These are phyloP conservation scores for Caenorhabditis becei DNA, from an alignment of 2,888 invertebrate genomes.

Conservation along the genomic window DNA sequence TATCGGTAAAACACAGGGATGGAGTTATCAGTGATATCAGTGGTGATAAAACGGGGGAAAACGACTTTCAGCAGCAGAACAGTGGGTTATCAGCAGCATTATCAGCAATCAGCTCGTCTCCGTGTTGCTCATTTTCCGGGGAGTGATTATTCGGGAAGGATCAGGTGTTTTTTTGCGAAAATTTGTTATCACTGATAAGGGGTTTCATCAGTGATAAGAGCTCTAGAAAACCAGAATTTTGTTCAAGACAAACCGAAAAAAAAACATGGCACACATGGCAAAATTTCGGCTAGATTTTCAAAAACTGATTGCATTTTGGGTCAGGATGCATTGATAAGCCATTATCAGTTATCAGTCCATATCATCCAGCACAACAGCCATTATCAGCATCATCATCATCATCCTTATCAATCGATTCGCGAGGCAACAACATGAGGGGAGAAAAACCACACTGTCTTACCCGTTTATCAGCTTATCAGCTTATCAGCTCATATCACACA, in stretches of 20 bases:
- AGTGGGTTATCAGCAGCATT: too few relatives aligned
- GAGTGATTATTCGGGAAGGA: too few relatives aligned
- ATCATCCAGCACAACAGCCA: slow-evolving; percentile 4
- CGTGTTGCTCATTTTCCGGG: slow-evolving; percentile 2
- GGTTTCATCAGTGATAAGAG: background rate
- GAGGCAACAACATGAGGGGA: background rate
- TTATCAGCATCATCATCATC: background rate
- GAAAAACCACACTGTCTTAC: slow-evolving; percentile 20
- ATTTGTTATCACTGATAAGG: background rate
- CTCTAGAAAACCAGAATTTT: slow-evolving; percentile 20
- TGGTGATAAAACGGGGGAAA: too few relatives aligned
- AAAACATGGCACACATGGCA: background rate
- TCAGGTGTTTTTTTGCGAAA: too few relatives aligned
- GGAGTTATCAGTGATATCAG: too few relatives aligned
- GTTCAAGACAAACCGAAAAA: slow-evolving; percentile 1
- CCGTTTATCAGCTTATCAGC: slow-evolving; percentile 7
- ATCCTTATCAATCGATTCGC: too few relatives aligned
- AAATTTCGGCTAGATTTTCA: too few relatives aligned
- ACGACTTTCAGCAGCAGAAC: too few relatives aligned
- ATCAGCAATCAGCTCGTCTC: background rate
- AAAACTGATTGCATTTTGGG: too few relatives aligned
- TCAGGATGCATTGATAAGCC: too few relatives aligned
- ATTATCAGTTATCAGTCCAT: too few relatives aligned
- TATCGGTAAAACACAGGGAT: too few relatives aligned
- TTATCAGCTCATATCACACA: slow-evolving; percentile 16